Conservation (phyloP, 2,888 invertebrate species). For the Parnassius apollo region DNA sequence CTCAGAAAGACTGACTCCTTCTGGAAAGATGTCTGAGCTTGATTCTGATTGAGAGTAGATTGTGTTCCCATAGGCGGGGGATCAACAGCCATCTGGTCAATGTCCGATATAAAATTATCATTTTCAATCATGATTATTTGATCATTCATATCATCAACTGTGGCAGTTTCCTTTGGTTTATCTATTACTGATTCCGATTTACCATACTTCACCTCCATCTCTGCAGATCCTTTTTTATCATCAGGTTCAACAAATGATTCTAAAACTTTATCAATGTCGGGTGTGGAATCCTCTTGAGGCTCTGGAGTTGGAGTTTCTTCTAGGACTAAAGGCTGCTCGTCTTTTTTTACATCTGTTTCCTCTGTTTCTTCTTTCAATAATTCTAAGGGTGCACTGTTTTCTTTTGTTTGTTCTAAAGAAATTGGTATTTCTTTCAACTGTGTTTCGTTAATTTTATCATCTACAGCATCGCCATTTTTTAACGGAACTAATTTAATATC, state of each 20-base stretch:
- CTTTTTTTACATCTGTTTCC: conserved; percentile 48
- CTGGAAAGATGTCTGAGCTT: conserved; percentile 75
- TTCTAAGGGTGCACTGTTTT: conserved; percentile 49
- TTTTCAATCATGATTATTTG: conserved; percentile 64
- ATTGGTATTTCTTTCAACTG: conserved; percentile 52
- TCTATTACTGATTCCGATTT: conserved; percentile 50
- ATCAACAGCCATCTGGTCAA: conserved; percentile 75
- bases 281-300: conserved; percentile 39
- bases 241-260: conserved; percentile 49
- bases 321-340: conserved; percentile 39
- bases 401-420: conserved; percentile 45
- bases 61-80: conserved; percentile 63
- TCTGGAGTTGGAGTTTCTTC: conserved; percentile 54
- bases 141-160: conserved; percentile 57
- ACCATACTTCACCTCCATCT: conserved; percentile 53
- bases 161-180: conserved; percentile 53
- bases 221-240: conserved; percentile 47
- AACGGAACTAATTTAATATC: conserved; percentile 60
- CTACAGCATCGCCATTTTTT: conserved; percentile 53
- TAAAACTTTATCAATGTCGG: conserved; percentile 45
- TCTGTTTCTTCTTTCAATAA: conserved; percentile 55
- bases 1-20: conserved; percentile 98
- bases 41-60: conserved; percentile 53
- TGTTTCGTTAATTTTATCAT: conserved; percentile 60
- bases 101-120: conserved; percentile 78